Evolutionary conservation across 2,113 vertebrate species (phyloP).

Genomic region (Isurus oxyrinchus): DNA sequence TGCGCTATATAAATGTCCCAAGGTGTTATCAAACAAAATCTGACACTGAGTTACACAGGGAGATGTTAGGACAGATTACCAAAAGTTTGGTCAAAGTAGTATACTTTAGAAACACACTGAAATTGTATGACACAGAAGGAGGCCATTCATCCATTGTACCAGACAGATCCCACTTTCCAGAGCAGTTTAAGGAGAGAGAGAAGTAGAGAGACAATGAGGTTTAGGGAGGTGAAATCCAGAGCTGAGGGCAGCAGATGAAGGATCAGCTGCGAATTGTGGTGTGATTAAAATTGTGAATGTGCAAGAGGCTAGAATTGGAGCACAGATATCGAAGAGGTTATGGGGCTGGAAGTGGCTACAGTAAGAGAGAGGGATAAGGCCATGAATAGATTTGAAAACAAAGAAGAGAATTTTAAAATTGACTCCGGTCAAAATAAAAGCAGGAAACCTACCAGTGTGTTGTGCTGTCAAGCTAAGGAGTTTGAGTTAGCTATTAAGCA

Average conservation of each 20-base stretch:
- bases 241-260: neutral
- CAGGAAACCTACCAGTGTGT: neutral
- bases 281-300: neutral
- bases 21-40: too few relatives aligned
- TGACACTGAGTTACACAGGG: too few relatives aligned
- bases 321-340: neutral
- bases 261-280: neutral
- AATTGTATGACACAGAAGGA: too few relatives aligned
- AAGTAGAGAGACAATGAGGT: neutral
- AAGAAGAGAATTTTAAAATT: neutral
- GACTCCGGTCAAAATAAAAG: neutral
- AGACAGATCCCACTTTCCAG: too few relatives aligned
- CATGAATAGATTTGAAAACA: neutral
- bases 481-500: neutral
- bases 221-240: neutral
- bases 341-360: neutral
- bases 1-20: too few relatives aligned
- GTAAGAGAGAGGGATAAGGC: neutral
- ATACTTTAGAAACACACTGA: too few relatives aligned
- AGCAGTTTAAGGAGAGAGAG: neutral
- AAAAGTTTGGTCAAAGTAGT: too few relatives aligned
- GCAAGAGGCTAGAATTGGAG: neutral
- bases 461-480: neutral
- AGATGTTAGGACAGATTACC: too few relatives aligned
- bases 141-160: too few relatives aligned